phyloP scores from a whole-genome alignment of 2,797 vertebrate species.

The Picus viridis region DNA sequence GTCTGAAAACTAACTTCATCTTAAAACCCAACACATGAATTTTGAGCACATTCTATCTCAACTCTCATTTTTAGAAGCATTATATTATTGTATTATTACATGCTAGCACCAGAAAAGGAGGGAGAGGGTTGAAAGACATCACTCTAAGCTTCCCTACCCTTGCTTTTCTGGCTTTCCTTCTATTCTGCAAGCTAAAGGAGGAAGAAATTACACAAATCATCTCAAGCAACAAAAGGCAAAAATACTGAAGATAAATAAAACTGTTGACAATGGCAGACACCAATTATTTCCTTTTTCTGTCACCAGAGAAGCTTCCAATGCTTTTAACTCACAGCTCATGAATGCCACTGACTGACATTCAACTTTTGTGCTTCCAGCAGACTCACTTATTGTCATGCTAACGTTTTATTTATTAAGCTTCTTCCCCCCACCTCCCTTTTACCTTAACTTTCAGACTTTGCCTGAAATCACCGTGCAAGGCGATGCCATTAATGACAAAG shows the following conservation, averaged over 20 bases:
- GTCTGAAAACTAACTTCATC: slow-evolving; percentile 51
- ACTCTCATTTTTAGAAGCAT: slow-evolving; percentile 24
- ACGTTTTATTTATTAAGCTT: slow-evolving; percentile 43
- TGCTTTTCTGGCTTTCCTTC: not conserved
- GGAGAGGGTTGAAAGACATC: not conserved
- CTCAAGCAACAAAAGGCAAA: not conserved
- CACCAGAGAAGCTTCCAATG: slow-evolving; percentile 13
- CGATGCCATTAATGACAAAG: not conserved
- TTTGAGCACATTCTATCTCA: slow-evolving; percentile 31
- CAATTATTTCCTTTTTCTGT: slow-evolving; percentile 33
- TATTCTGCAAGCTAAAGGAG: not conserved
- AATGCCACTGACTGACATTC: slow-evolving; percentile 10
- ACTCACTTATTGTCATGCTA: slow-evolving; percentile 24
- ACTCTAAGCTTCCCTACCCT: not conserved
- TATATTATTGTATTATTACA: slow-evolving; percentile 25
- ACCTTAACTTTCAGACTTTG: slow-evolving; percentile 15
- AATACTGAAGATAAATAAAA: slow-evolving; percentile 29
- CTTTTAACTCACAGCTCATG: slow-evolving; percentile 40
- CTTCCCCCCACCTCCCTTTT: not conserved
- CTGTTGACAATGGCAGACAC: slow-evolving; percentile 14
- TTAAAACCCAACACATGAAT: slow-evolving; percentile 15
- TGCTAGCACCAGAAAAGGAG: not conserved
- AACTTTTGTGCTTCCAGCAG: slow-evolving; percentile 28
- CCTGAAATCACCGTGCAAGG: not conserved
- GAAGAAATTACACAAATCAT: slow-evolving; percentile 39